A percentile compares a stretch with the other conserved stretches of the same genome.
phyloP scores from a whole-genome alignment of 2,888 invertebrate genomes.

The Zaprionus bogoriensis region DNA sequence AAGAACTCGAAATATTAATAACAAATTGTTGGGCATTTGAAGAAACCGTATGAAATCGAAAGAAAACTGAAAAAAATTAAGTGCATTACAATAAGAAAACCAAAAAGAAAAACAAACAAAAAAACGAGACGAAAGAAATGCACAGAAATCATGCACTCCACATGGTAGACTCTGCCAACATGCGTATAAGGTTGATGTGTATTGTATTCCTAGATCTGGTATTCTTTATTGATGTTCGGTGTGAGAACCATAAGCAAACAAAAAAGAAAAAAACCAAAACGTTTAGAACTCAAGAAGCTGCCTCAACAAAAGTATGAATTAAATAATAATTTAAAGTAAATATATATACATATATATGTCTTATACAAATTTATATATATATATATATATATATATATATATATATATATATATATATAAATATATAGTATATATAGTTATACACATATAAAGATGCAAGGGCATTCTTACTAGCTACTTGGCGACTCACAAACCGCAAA shows the following conservation, averaged over 20 bases:
- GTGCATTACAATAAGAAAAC: constrained; percentile 48
- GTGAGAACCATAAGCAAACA: not conserved
- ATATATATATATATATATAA: constrained; percentile 8
- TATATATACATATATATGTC: constrained; percentile 22
- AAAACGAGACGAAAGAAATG: constrained; percentile 15
- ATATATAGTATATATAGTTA: constrained; percentile 18
- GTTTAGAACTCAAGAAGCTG: constrained; percentile 56
- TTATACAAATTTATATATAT: constrained; percentile 30
- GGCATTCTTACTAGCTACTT: constrained; percentile 51
- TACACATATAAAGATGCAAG: constrained; percentile 19
- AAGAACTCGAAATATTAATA: not conserved
- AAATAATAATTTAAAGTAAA: constrained; percentile 23
- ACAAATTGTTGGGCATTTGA: constrained; percentile 53
- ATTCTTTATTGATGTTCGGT: constrained; percentile 20
- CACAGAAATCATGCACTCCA: constrained; percentile 35
- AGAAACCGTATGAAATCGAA: constrained; percentile 2
- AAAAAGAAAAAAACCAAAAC: constrained; percentile 19
- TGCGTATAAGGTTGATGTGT: constrained; percentile 27
- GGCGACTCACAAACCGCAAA: constrained; percentile 19
- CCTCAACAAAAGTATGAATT: constrained; percentile 45
- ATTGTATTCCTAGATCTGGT: constrained; percentile 31
- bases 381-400: constrained; percentile 16
- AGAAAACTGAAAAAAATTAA: constrained; percentile 1
- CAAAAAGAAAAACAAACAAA: constrained; percentile 7
- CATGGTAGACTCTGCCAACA: constrained; percentile 2